These are phyloP conservation scores for Fragum sueziense DNA, from an alignment of 2,888 invertebrate genomes.

Conservation along the genomic window DNA sequence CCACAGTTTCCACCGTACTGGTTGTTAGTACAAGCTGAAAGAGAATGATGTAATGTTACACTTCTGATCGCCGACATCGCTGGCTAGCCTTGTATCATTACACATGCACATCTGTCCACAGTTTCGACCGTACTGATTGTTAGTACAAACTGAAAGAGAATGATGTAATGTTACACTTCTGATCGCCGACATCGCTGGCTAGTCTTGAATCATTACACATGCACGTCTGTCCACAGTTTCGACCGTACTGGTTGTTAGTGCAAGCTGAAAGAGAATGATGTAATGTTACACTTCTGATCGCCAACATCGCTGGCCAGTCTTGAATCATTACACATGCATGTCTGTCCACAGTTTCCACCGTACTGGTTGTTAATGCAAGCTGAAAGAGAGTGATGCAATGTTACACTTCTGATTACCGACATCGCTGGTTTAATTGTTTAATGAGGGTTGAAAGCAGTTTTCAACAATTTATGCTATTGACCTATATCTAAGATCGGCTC, in stretches of 20 bases:
- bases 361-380: too few relatives aligned
- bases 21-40: constrained; percentile 12
- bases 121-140: constrained; percentile 1
- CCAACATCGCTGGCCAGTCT: too few relatives aligned
- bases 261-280: too few relatives aligned
- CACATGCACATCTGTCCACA: constrained; percentile 8
- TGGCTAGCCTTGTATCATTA: background rate
- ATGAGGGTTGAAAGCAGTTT: too few relatives aligned
- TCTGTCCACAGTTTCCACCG: background rate
- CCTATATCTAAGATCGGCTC: too few relatives aligned
- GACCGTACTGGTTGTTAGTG: background rate
- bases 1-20: constrained; percentile 2
- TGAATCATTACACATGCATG: background rate
- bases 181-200: too few relatives aligned
- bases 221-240: background rate
- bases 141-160: constrained; percentile 11
- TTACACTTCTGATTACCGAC: too few relatives aligned
- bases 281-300: too few relatives aligned
- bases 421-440: too few relatives aligned
- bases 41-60: constrained; percentile 7
- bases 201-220: background rate
- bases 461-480: too few relatives aligned
- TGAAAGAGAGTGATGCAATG: too few relatives aligned
- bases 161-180: too few relatives aligned
- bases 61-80: background rate